These are phyloP conservation scores for Turritopsis dohrnii DNA, from an alignment of 30 jellyfish, hydroid and myxozoan species.

Conservation along the genomic window DNA sequence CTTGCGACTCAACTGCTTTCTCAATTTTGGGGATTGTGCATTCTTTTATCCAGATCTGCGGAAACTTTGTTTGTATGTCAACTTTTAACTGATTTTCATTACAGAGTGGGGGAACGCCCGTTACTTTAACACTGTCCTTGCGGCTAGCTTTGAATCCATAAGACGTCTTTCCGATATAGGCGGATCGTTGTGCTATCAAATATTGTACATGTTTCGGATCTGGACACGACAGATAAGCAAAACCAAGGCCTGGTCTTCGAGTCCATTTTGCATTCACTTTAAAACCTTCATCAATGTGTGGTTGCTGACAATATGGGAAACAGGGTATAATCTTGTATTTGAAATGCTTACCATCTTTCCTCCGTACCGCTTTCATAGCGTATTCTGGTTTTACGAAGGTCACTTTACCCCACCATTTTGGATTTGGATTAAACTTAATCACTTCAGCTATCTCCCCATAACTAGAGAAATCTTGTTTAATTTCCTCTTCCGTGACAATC, in stretches of 20 bases:
- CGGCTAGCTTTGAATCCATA: background rate
- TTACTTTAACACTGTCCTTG: background rate
- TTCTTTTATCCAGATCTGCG: background rate
- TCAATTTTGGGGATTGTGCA: background rate
- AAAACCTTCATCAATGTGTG: background rate
- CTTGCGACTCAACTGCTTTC: background rate
- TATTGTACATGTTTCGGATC: background rate
- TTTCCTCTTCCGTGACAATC: background rate
- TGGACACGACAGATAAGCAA: background rate
- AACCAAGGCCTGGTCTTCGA: background rate
- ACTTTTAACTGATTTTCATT: background rate
- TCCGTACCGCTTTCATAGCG: background rate
- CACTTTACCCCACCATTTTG: background rate
- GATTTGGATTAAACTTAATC: background rate
- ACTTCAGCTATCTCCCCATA: background rate
- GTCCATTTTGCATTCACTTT: background rate
- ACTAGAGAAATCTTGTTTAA: background rate
- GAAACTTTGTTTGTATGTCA: background rate
- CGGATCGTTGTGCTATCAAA: background rate
- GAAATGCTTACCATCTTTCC: background rate
- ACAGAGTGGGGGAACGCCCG: background rate
- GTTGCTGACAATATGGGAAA: background rate
- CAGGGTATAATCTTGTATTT: background rate
- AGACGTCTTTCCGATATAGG: background rate
- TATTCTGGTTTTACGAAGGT: background rate